phyloP scores from a whole-genome alignment of 2,113 vertebrate genomes.

The Macrotus californicus region DNA sequence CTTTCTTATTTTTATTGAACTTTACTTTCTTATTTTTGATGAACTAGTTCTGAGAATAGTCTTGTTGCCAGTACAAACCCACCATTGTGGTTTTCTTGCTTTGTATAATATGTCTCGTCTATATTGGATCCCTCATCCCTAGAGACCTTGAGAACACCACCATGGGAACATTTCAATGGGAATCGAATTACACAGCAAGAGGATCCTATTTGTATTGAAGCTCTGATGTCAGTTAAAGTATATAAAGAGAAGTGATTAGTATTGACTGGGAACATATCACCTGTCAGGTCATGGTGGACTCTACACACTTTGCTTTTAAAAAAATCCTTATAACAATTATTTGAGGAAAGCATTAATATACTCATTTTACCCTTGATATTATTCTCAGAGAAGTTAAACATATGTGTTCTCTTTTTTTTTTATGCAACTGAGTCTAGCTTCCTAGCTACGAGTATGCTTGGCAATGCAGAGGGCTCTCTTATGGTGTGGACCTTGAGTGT shows the following conservation, averaged over 20 bases:
- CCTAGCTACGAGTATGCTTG: not conserved
- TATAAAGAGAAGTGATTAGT: not conserved
- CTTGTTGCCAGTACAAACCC: not conserved
- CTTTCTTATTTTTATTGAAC: not conserved
- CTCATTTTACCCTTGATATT: not conserved
- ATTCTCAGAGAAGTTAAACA: not conserved
- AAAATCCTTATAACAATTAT: not conserved
- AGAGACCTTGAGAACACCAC: not conserved
- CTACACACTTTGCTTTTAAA: not conserved
- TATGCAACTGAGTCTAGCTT: not conserved
- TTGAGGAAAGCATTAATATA: not conserved
- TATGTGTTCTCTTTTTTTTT: not conserved
- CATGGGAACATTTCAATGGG: not conserved
- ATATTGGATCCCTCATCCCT: not conserved
- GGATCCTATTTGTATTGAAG: not conserved
- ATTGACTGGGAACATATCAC: not conserved
- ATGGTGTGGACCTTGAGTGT: not conserved
- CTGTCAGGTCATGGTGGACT: not conserved
- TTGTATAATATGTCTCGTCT: not conserved
- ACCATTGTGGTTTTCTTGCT: not conserved
- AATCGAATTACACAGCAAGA: not conserved
- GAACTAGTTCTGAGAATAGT: not conserved
- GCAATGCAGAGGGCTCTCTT: not conserved
- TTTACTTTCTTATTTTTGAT: not conserved
- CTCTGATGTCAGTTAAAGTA: not conserved